Percentiles rank a stretch among this genome's conserved stretches.
These are phyloP conservation scores for Callyntrura sp. DNA, from an alignment of 2,888 invertebrate genomes.

Conservation along the genomic window DNA sequence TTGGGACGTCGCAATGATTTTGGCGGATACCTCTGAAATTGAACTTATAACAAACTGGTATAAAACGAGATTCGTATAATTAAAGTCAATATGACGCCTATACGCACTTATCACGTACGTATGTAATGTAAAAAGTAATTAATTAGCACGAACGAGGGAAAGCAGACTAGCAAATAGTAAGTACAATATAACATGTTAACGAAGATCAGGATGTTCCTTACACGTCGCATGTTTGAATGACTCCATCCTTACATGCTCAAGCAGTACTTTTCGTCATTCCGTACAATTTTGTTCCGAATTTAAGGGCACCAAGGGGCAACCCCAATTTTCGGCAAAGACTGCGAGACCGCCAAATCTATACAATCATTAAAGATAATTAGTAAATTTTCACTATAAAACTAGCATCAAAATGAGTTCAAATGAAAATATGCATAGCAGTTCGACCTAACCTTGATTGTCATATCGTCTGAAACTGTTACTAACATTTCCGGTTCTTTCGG, in stretches of 20 bases:
- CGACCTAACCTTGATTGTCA: slow-evolving; percentile 89
- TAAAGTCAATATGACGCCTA: neutral
- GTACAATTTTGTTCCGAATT: slow-evolving; percentile 52
- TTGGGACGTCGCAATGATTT: too few relatives aligned
- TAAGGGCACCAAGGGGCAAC: neutral
- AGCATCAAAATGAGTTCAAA: too few relatives aligned
- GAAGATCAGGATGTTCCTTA: too few relatives aligned
- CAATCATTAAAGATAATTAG: neutral
- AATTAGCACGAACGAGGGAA: neutral
- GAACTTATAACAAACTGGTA: neutral
- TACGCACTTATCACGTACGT: too few relatives aligned
- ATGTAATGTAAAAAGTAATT: slow-evolving; percentile 30
- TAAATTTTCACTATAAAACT: too few relatives aligned
- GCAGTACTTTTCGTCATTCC: slow-evolving; percentile 10
- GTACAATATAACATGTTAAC: slow-evolving; percentile 6
- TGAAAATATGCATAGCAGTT: neutral
- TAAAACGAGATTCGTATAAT: slow-evolving; percentile 16
- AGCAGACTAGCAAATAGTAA: slow-evolving; percentile 54
- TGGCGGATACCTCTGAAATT: neutral
- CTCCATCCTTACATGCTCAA: neutral
- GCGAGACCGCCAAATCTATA: slow-evolving; percentile 65
- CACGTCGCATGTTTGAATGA: neutral
- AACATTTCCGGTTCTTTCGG: slow-evolving; percentile 92
- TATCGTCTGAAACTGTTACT: slow-evolving; percentile 93
- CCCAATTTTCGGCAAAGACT: slow-evolving; percentile 46